These are phyloP conservation scores for Meliscaeva auricollis DNA, from an alignment of 2,888 invertebrate genomes.

Conservation along the genomic window DNA sequence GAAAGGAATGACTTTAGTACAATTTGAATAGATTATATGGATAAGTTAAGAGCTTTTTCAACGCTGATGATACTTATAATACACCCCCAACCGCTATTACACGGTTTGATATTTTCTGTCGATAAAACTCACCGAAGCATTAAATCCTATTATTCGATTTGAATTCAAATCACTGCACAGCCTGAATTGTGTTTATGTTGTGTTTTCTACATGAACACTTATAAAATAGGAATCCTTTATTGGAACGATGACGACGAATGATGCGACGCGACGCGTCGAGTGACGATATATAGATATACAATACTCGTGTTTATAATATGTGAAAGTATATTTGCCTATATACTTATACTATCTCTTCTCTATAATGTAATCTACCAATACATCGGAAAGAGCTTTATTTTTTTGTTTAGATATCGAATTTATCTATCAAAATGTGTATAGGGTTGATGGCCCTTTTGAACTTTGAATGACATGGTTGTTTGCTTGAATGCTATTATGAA, in stretches of 20 bases:
- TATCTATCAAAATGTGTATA: constrained; percentile 40
- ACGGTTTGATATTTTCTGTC: constrained; percentile 61
- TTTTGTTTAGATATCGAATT: constrained; percentile 36
- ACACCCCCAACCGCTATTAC: constrained; percentile 40
- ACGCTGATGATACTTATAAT: constrained; percentile 48
- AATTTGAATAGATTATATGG: constrained; percentile 29
- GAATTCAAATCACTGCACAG: constrained; percentile 71
- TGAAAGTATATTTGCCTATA: constrained; percentile 1
- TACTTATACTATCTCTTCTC: no score
- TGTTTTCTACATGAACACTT: constrained; percentile 65
- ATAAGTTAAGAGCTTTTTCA: constrained; percentile 41
- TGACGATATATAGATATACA: not conserved
- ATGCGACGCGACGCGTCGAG: not conserved
- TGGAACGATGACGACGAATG: not conserved
- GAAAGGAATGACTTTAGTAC: constrained; percentile 7
- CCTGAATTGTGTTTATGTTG: constrained; percentile 62
- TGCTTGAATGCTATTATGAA: not conserved
- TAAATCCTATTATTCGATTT: constrained; percentile 73
- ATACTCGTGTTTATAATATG: constrained; percentile 1
- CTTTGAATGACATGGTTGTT: constrained; percentile 44
- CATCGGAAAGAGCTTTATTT: constrained; percentile 21
- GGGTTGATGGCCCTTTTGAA: constrained; percentile 45
- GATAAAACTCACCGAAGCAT: constrained; percentile 64
- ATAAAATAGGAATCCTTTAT: constrained; percentile 49
- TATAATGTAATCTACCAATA: no score